A percentile compares a stretch with the other conserved stretches of the same genome.
phyloP scores from a whole-genome alignment of 2,888 invertebrate genomes.

The Ichneumoninae sp. region DNA sequence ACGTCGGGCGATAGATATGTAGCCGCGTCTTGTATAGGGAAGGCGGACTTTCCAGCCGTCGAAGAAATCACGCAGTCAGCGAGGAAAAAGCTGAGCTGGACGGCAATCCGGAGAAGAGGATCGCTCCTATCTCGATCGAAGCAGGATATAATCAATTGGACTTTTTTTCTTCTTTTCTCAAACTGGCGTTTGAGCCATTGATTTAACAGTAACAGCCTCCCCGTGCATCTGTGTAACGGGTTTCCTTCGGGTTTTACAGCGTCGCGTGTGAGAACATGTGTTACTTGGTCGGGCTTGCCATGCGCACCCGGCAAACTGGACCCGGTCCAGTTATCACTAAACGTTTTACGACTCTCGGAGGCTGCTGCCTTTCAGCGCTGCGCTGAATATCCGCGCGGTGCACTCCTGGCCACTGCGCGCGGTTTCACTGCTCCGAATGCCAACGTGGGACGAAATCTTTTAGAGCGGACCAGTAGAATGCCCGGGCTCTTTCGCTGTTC shows the following conservation, averaged over 20 bases:
- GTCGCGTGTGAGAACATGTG: constrained; percentile 72
- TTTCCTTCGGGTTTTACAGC: constrained; percentile 71
- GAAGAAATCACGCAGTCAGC: not conserved
- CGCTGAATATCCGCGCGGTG: constrained; percentile 30
- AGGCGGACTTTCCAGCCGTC: not conserved
- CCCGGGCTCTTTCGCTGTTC: constrained; percentile 34
- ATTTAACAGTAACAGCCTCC: constrained; percentile 72
- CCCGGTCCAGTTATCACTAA: constrained; percentile 70
- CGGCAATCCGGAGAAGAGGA: not conserved
- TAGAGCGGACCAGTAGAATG: constrained; percentile 57
- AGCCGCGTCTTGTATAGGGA: not conserved
- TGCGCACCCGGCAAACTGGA: constrained; percentile 33
- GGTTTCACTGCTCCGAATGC: constrained; percentile 55
- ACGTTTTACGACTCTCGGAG: constrained; percentile 67
- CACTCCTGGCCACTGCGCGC: constrained; percentile 15
- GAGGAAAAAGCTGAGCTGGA: constrained; percentile 43
- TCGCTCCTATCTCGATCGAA: constrained; percentile 13
- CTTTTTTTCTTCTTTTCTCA: constrained; percentile 56
- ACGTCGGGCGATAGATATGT: not conserved
- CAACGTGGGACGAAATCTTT: constrained; percentile 56
- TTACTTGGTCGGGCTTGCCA: constrained; percentile 55
- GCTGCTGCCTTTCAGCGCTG: constrained; percentile 46
- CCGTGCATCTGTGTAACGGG: constrained; percentile 69
- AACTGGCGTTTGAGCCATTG: constrained; percentile 61
- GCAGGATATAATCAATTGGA: constrained; percentile 75